Percentiles rank a stretch among this genome's conserved stretches.
Conservation (phyloP, 2,888 invertebrate genomes). For the Ichneumon xanthorius region DNA sequence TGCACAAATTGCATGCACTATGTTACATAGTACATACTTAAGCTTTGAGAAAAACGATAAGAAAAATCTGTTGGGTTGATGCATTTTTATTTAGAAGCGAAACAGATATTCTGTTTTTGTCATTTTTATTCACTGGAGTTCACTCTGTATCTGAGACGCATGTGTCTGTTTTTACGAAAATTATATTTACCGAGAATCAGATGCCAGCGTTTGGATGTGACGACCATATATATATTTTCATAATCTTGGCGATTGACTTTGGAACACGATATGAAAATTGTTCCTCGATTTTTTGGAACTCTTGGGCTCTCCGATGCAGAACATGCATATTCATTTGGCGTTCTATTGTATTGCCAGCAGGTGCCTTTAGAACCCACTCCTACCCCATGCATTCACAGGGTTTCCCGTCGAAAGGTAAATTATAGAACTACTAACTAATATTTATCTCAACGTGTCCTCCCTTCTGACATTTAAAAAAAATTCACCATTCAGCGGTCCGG, state of each 20-base stretch:
- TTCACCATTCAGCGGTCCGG: slow-evolving; percentile 26
- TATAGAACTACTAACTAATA: slow-evolving; percentile 77
- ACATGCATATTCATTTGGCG: slow-evolving; percentile 75
- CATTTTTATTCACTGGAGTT: slow-evolving; percentile 49
- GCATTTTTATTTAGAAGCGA: slow-evolving; percentile 62
- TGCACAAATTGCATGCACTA: slow-evolving; percentile 70
- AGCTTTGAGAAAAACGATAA: slow-evolving; percentile 47
- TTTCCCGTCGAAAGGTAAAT: slow-evolving; percentile 88
- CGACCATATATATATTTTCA: slow-evolving; percentile 26
- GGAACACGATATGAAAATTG: slow-evolving; percentile 16
- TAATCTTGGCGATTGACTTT: slow-evolving; percentile 41
- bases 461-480: slow-evolving; percentile 23
- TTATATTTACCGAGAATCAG: slow-evolving; percentile 20
- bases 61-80: slow-evolving; percentile 58
- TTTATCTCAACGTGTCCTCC: slow-evolving; percentile 63
- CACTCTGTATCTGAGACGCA: slow-evolving; percentile 59
- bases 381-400: slow-evolving; percentile 86
- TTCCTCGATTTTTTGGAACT: slow-evolving; percentile 58
- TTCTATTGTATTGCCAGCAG: slow-evolving; percentile 84
- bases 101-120: slow-evolving; percentile 45
- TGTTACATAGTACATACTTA: slow-evolving; percentile 52
- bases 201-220: slow-evolving; percentile 26
- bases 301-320: slow-evolving; percentile 60
- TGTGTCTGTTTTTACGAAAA: slow-evolving; percentile 52
- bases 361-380: slow-evolving; percentile 83